These are phyloP conservation scores for Anser brachyrhynchus DNA, from an alignment of 2,113 vertebrate species.

Conservation along the genomic window DNA sequence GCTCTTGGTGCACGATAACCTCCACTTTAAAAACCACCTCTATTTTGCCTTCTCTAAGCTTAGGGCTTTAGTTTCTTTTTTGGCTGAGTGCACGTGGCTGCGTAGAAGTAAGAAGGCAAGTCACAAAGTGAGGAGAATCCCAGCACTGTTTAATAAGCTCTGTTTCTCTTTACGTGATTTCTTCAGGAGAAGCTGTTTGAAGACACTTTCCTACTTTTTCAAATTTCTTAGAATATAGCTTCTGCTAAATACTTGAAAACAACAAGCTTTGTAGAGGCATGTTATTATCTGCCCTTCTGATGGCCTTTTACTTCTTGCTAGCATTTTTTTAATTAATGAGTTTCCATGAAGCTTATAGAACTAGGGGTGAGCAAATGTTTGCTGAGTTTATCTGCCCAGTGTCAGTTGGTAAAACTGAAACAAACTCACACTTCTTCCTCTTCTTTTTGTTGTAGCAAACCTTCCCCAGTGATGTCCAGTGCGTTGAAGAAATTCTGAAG, in stretches of 20 bases:
- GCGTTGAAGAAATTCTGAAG: conserved; percentile 92
- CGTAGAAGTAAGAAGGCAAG: accelerated
- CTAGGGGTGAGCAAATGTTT: background rate
- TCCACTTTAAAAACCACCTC: background rate
- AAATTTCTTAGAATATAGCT: background rate
- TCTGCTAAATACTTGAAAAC: background rate
- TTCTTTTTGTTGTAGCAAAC: conserved; percentile 74
- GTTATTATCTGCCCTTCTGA: background rate
- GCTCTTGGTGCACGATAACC: background rate
- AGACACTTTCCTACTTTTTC: background rate
- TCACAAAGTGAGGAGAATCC: background rate
- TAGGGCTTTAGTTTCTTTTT: background rate
- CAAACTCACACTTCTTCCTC: background rate
- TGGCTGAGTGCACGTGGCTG: background rate
- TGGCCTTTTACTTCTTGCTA: background rate
- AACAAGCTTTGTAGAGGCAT: background rate
- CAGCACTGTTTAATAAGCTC: background rate
- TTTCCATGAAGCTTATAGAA: background rate
- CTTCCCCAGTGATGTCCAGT: conserved; percentile 82
- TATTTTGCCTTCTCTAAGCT: background rate
- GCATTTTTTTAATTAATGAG: background rate
- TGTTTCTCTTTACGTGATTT: background rate
- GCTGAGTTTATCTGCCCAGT: background rate
- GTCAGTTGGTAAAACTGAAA: background rate
- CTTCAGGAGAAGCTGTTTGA: background rate